Conservation (phyloP, 2,888 invertebrate species). For the Alsophila aescularia region DNA sequence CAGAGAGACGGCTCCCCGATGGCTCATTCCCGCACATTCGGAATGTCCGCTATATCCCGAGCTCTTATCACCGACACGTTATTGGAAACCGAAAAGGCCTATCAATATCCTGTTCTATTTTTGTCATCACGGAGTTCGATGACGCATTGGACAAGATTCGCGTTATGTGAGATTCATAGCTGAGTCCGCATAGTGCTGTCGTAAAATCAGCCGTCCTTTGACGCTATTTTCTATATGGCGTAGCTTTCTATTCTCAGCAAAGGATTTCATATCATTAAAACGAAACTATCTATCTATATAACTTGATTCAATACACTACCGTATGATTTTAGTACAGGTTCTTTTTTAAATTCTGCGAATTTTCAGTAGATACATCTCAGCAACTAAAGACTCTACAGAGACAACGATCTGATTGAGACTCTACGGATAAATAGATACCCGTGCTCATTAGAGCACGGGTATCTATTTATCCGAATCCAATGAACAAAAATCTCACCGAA, state of each 20-base stretch:
- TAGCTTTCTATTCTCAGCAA: not conserved
- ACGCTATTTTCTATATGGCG: not conserved
- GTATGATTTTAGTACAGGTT: too few species aligned
- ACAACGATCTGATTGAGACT: too few species aligned
- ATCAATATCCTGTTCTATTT: constrained; percentile 67
- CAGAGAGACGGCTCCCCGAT: constrained; percentile 56
- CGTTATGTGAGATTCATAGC: constrained; percentile 22
- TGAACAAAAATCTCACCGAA: too few species aligned
- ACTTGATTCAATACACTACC: too few species aligned
- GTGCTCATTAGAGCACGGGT: too few species aligned
- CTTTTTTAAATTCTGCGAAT: too few species aligned
- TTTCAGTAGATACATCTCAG: too few species aligned
- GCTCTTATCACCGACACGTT: constrained; percentile 61
- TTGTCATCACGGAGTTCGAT: constrained; percentile 41
- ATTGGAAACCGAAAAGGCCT: constrained; percentile 64
- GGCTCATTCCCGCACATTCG: constrained; percentile 48
- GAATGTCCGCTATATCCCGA: constrained; percentile 47
- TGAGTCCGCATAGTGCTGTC: constrained; percentile 6
- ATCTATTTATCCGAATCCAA: too few species aligned
- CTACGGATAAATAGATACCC: too few species aligned
- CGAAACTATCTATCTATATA: too few species aligned
- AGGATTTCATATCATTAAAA: too few species aligned
- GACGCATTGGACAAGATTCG: constrained; percentile 19
- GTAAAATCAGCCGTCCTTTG: constrained; percentile 8
- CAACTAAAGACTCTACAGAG: too few species aligned